Conservation (phyloP, 2,797 vertebrate genomes). For the Eurystomus glaucurus region DNA sequence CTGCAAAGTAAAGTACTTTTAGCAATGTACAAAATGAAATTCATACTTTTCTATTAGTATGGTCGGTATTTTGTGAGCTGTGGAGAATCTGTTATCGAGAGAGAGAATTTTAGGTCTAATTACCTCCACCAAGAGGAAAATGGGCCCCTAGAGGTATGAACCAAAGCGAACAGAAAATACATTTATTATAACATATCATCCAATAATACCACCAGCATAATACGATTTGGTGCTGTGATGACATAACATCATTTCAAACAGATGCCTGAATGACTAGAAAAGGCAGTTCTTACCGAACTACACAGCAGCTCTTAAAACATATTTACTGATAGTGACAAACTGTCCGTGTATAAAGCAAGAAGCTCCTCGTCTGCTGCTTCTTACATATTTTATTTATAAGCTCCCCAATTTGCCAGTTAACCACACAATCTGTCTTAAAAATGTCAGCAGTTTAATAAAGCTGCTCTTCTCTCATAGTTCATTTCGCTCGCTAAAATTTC, state of each 20-base stretch:
- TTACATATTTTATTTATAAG: conserved; percentile 48
- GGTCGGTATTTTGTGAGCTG: background rate
- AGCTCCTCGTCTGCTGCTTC: background rate
- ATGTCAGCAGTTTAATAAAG: conserved; percentile 24
- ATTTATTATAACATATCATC: background rate
- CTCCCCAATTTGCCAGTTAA: conserved; percentile 37
- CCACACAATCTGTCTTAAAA: conserved; percentile 43
- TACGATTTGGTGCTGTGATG: background rate
- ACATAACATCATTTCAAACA: background rate
- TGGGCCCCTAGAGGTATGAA: background rate
- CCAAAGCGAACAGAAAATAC: background rate
- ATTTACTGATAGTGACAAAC: background rate
- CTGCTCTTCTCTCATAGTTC: background rate
- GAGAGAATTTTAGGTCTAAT: conserved; percentile 33
- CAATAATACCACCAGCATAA: background rate
- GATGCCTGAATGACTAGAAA: background rate
- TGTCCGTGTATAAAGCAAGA: background rate
- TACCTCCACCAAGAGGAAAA: conserved; percentile 19
- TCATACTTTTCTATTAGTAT: background rate
- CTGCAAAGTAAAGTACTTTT: background rate
- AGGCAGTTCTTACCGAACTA: background rate
- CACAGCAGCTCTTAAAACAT: background rate
- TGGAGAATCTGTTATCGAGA: background rate
- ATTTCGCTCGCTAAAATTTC: background rate
- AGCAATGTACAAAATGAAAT: background rate